These are phyloP conservation scores for Malurus cyaneus DNA, from an alignment of 2,113 vertebrate species.

Conservation along the genomic window DNA sequence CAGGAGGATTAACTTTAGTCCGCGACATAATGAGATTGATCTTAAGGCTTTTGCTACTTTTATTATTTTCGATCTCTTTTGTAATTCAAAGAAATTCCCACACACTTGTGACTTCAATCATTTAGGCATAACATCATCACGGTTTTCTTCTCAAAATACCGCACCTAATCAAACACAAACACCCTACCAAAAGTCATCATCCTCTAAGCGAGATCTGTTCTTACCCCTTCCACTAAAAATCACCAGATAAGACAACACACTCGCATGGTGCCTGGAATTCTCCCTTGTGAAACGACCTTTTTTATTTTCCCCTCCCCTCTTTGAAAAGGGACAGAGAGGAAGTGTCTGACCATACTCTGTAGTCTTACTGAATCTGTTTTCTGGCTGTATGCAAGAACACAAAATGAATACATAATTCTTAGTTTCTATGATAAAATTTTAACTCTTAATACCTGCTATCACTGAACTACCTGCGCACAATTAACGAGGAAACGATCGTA, in stretches of 20 bases:
- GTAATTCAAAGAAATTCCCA: neutral
- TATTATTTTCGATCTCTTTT: neutral
- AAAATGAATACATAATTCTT: neutral
- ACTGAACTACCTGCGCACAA: neutral
- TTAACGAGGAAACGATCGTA: neutral
- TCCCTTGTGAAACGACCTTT: neutral
- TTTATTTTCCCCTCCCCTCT: rapidly evolving
- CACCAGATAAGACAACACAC: neutral
- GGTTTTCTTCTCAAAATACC: neutral
- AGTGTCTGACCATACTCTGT: neutral
- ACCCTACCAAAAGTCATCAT: neutral
- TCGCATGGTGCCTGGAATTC: rapidly evolving
- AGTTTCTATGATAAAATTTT: neutral
- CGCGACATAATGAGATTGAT: neutral
- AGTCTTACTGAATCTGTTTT: neutral
- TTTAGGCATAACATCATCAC: neutral
- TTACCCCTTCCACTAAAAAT: neutral
- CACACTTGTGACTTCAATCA: neutral
- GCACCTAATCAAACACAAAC: neutral
- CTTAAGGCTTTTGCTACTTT: neutral
- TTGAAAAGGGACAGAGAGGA: neutral
- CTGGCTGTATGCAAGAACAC: neutral
- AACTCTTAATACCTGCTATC: neutral
- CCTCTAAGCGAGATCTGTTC: rapidly evolving
- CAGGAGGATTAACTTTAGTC: neutral